These are phyloP conservation scores for Andrena marginata DNA, from an alignment of 2,888 invertebrate species.

Conservation along the genomic window DNA sequence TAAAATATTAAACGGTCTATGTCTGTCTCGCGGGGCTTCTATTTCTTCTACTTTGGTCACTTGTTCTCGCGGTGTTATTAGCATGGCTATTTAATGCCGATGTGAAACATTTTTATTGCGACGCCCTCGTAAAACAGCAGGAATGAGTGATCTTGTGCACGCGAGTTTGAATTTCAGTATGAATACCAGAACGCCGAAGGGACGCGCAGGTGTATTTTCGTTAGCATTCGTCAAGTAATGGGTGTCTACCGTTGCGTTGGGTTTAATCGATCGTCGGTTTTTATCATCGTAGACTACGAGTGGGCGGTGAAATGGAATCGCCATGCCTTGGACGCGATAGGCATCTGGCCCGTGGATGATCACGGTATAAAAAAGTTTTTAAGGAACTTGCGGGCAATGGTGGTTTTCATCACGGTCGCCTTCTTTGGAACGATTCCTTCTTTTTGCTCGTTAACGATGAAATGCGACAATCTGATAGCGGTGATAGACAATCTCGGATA, in stretches of 20 bases:
- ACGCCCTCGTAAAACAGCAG: neutral
- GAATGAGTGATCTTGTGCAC: neutral
- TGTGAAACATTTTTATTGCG: neutral
- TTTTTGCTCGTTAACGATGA: conserved; percentile 18
- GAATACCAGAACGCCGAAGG: neutral
- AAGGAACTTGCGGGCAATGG: neutral
- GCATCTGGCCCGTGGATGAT: conserved; percentile 48
- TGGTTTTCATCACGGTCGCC: neutral
- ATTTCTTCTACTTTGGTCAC: neutral
- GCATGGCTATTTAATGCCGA: conserved; percentile 13
- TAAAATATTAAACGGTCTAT: conserved; percentile 3
- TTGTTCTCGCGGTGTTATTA: neutral
- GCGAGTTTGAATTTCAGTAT: neutral
- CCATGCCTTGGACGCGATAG: conserved; percentile 7
- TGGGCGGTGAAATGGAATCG: conserved; percentile 50
- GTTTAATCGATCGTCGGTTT: neutral
- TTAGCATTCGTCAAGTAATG: neutral
- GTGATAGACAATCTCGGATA: conserved; percentile 42
- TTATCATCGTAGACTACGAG: conserved; percentile 36
- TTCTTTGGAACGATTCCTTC: conserved; percentile 22
- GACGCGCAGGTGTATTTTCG: conserved; percentile 4
- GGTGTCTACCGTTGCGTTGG: neutral
- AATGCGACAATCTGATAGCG: conserved; percentile 18
- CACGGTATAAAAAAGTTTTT: neutral
- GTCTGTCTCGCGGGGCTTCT: neutral